These are phyloP conservation scores for Eupithecia dodoneata DNA, from an alignment of 2,888 invertebrate genomes.

Conservation along the genomic window DNA sequence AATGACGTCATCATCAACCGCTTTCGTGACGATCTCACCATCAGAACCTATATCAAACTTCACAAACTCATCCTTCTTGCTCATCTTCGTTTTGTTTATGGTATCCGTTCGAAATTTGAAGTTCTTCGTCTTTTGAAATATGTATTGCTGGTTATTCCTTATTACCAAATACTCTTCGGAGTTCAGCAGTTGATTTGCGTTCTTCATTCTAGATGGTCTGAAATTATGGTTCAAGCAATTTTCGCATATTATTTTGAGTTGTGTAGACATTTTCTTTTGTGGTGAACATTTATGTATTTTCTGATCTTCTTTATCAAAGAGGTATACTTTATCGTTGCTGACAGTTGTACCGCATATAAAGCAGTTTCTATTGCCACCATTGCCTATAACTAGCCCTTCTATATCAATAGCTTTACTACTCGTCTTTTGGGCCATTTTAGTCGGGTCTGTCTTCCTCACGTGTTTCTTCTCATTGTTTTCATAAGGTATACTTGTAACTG, in stretches of 20 bases:
- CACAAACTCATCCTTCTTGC: constrained; percentile 62
- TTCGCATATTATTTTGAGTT: constrained; percentile 74
- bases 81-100: constrained; percentile 49
- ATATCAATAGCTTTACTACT: constrained; percentile 62
- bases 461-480: constrained; percentile 68
- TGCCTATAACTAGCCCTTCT: constrained; percentile 61
- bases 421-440: constrained; percentile 64
- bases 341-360: constrained; percentile 72
- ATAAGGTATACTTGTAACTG: constrained; percentile 69
- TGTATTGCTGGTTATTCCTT: constrained; percentile 76
- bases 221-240: constrained; percentile 70
- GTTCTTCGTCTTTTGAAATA: constrained; percentile 69
- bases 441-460: constrained; percentile 74
- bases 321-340: constrained; percentile 68
- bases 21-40: constrained; percentile 70
- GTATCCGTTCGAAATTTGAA: constrained; percentile 50
- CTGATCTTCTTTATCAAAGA: constrained; percentile 79
- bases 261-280: constrained; percentile 66
- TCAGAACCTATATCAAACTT: constrained; percentile 77
- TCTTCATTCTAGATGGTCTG: constrained; percentile 66
- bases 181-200: constrained; percentile 68
- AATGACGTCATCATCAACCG: constrained; percentile 64
- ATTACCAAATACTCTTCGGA: constrained; percentile 75
- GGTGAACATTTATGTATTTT: constrained; percentile 70
- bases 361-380: constrained; percentile 66